Conservation (phyloP, 2,888 invertebrate genomes). For the Spisula solida region DNA sequence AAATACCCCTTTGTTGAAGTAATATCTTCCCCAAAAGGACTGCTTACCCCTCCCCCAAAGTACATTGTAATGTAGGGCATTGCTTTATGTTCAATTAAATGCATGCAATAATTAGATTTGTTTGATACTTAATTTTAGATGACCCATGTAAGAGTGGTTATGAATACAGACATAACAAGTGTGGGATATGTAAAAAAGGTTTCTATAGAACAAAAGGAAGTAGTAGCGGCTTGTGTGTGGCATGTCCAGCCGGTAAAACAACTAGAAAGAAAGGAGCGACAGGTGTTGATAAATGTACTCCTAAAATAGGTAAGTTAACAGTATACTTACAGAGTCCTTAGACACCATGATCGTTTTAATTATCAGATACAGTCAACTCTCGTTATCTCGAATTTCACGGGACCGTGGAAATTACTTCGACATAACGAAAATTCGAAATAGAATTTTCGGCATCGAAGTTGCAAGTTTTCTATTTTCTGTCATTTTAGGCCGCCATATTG, state of each 20-base stretch:
- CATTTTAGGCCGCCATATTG: too few species aligned
- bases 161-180: background rate
- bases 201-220: background rate
- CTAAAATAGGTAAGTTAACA: background rate
- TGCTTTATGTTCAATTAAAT: too few species aligned
- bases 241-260: slow-evolving; percentile 17
- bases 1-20: background rate
- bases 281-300: background rate
- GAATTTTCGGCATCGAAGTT: too few species aligned
- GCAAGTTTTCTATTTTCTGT: too few species aligned
- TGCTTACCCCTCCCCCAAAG: too few species aligned
- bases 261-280: background rate
- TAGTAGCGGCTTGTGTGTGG: background rate
- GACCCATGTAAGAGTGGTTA: background rate
- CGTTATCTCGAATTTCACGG: too few species aligned
- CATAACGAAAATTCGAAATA: too few species aligned
- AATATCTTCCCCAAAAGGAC: too few species aligned
- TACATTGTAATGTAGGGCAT: too few species aligned
- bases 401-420: too few species aligned
- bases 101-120: background rate
- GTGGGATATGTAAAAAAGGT: background rate
- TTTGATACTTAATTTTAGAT: background rate
- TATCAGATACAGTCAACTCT: too few species aligned
- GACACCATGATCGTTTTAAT: too few species aligned
- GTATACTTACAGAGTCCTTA: background rate